Evolutionary conservation across 2,113 vertebrate genomes (phyloP).

Genomic region (Globicephala melas): DNA sequence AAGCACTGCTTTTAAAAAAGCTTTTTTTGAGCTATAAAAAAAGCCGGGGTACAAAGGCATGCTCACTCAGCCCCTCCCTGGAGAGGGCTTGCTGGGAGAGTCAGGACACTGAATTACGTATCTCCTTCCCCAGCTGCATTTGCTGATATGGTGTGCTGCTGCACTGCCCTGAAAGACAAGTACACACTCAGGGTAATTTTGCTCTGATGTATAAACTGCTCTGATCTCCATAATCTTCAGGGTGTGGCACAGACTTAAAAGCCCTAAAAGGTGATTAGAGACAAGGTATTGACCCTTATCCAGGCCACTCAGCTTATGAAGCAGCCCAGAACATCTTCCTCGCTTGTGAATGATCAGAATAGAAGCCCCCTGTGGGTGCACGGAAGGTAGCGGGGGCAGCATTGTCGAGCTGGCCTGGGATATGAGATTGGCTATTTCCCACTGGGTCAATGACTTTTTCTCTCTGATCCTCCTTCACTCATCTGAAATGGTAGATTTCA

Average conservation of each 20-base stretch:
- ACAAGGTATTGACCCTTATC: background rate
- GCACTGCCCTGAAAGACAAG: background rate
- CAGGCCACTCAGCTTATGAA: background rate
- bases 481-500: background rate
- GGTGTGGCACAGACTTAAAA: background rate
- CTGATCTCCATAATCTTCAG: background rate
- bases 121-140: background rate
- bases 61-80: fast-evolving
- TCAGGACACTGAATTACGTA: background rate
- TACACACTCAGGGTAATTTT: background rate
- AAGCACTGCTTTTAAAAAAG: background rate
- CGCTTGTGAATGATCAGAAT: background rate
- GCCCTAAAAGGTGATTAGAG: background rate
- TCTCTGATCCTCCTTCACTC: background rate
- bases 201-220: fast-evolving
- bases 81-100: background rate
- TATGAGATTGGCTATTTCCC: fast-evolving
- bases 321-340: too few relatives aligned
- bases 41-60: background rate
- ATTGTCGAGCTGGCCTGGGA: fast-evolving
- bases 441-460: background rate
- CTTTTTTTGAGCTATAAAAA: background rate
- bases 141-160: background rate
- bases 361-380: fast-evolving
- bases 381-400: fast-evolving